Evolutionary conservation across 2,113 vertebrate species (phyloP).

Genomic region (Cyphomyrus discorhynchus): DNA sequence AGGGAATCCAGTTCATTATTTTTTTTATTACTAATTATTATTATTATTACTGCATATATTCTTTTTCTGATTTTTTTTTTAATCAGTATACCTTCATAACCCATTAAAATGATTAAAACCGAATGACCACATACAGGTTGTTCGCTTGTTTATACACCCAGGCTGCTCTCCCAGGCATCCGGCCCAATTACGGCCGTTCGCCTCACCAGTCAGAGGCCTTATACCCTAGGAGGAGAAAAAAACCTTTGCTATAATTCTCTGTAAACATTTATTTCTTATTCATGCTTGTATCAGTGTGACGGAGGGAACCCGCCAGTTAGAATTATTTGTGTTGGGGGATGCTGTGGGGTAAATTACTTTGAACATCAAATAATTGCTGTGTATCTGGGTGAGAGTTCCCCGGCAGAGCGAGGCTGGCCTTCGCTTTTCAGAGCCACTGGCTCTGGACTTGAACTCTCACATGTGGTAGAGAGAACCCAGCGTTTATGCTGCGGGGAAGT

Average conservation of each 20-base stretch:
- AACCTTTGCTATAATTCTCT: not conserved
- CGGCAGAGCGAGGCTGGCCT: not conserved
- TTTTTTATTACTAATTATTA: not conserved
- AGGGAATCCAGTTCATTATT: not conserved
- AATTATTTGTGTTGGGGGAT: not conserved
- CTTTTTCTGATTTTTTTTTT: not conserved
- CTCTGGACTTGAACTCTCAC: not conserved
- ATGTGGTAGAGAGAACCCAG: not conserved
- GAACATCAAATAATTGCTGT: not conserved
- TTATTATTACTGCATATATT: not conserved
- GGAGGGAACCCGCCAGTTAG: not conserved
- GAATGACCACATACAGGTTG: not conserved
- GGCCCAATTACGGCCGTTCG: not conserved
- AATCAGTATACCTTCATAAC: not conserved
- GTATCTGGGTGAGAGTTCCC: not conserved
- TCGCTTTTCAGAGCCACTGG: not conserved
- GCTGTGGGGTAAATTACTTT: not conserved
- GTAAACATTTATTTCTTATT: conserved; percentile 14
- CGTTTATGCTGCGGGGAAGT: not conserved
- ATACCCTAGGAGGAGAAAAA: not conserved
- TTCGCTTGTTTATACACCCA: not conserved
- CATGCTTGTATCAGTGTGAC: not conserved
- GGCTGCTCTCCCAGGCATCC: not conserved
- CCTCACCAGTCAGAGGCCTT: not conserved
- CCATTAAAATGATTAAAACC: not conserved